Evolutionary conservation across 2,797 vertebrate genomes (phyloP).

Genomic region (Cirrhinus mrigala): DNA sequence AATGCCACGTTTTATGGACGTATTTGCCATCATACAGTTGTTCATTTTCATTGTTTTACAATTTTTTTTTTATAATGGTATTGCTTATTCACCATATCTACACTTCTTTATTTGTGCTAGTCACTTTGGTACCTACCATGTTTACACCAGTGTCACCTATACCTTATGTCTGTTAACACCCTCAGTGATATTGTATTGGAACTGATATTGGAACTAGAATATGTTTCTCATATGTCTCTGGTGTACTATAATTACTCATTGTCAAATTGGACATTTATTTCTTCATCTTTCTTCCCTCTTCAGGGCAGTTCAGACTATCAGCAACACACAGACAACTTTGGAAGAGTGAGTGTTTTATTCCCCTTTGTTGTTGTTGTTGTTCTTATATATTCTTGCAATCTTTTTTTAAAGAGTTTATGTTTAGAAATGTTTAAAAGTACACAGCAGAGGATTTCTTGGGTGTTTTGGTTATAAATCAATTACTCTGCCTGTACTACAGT

Average conservation of each 20-base stretch:
- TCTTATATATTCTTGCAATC: too few species aligned
- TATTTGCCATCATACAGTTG: neutral
- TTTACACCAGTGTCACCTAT: neutral
- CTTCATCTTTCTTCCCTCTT: constrained; percentile 46
- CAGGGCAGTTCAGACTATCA: constrained; percentile 94
- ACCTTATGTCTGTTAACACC: neutral
- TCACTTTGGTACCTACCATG: neutral
- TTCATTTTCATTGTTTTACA: neutral
- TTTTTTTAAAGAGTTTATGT: neutral
- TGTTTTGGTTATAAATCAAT: neutral
- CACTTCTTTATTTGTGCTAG: neutral
- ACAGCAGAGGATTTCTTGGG: neutral
- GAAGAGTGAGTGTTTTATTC: constrained; percentile 83
- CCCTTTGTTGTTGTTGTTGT: neutral
- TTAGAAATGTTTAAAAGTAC: neutral
- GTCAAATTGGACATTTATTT: neutral
- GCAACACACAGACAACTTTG: constrained; percentile 95
- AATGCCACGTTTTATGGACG: neutral
- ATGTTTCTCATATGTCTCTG: neutral
- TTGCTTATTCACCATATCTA: neutral
- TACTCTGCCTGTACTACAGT: neutral
- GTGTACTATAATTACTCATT: neutral
- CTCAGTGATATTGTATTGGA: neutral
- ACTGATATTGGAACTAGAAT: neutral
- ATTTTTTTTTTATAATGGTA: neutral